A percentile compares a stretch with the other conserved stretches of the same genome.
Evolutionary conservation across 2,888 invertebrate species (phyloP).

Genomic region (Meteorus cinctellus): DNA sequence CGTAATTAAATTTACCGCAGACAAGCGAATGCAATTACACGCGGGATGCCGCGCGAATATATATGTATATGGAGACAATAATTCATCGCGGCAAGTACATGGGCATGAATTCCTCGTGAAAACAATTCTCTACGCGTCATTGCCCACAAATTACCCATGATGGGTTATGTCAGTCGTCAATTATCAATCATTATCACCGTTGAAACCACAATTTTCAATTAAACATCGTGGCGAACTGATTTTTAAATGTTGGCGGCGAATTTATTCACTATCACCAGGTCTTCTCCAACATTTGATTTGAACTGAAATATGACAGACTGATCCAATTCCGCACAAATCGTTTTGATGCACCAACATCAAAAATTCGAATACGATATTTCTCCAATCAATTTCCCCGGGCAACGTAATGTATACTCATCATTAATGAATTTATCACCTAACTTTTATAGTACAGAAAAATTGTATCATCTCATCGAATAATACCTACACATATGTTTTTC

Average conservation of each 20-base stretch:
- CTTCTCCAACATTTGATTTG: too few relatives aligned
- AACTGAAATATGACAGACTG: too few relatives aligned
- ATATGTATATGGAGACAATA: conserved; percentile 18
- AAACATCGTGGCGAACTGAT: background rate
- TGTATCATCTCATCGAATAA: background rate
- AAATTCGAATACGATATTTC: too few relatives aligned
- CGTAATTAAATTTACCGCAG: conserved; percentile 36
- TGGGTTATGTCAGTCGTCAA: conserved; percentile 20
- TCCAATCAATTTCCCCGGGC: too few relatives aligned
- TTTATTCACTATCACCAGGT: too few relatives aligned
- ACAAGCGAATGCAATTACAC: conserved; percentile 30
- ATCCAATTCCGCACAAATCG: too few relatives aligned
- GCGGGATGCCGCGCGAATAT: conserved; percentile 8
- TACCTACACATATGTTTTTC: background rate
- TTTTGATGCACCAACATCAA: too few relatives aligned
- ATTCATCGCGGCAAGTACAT: conserved; percentile 24
- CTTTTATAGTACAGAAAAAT: background rate
- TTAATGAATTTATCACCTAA: too few relatives aligned
- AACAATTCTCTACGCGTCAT: conserved; percentile 29
- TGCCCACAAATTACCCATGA: conserved; percentile 19
- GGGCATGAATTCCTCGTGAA: conserved; percentile 15
- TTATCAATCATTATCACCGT: conserved; percentile 15
- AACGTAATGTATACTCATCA: too few relatives aligned
- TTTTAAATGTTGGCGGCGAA: background rate
- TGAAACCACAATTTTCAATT: conserved; percentile 9